phyloP scores from a whole-genome alignment of 2,113 vertebrate genomes.

The Procavia capensis region DNA sequence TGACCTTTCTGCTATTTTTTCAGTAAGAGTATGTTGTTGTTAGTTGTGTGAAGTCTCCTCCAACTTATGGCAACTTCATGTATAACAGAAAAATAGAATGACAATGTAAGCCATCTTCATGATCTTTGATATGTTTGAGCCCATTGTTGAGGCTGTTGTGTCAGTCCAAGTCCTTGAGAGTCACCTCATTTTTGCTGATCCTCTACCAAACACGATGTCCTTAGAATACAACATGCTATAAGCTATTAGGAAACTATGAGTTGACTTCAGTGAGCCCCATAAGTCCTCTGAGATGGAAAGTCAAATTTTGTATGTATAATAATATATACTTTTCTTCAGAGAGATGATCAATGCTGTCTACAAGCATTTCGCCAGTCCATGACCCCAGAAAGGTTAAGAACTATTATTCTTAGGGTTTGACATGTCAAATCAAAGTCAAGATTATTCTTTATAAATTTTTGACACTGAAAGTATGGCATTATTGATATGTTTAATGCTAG shows the following conservation, averaged over 20 bases:
- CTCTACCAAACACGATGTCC: too few species aligned
- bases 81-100: too few species aligned
- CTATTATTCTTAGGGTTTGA: neutral
- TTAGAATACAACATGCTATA: neutral
- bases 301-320: neutral
- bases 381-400: neutral
- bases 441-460: slow-evolving; percentile 31
- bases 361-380: neutral
- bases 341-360: neutral
- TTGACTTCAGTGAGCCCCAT: neutral
- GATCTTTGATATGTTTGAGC: too few species aligned
- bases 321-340: neutral
- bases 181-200: too few species aligned
- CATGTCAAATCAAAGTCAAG: neutral
- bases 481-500: neutral
- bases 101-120: too few species aligned
- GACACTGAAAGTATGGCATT: neutral
- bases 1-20: neutral
- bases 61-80: too few species aligned
- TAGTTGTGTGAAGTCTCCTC: too few species aligned
- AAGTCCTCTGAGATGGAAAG: slow-evolving; percentile 11
- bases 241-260: neutral
- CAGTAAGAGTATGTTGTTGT: too few species aligned
- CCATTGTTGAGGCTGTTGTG: too few species aligned
- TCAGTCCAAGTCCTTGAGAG: too few species aligned